Percentiles rank a stretch among this genome's conserved stretches.
These are phyloP conservation scores for Drosophila pallidifrons DNA, from an alignment of 1,140 invertebrate genomes.

Conservation along the genomic window DNA sequence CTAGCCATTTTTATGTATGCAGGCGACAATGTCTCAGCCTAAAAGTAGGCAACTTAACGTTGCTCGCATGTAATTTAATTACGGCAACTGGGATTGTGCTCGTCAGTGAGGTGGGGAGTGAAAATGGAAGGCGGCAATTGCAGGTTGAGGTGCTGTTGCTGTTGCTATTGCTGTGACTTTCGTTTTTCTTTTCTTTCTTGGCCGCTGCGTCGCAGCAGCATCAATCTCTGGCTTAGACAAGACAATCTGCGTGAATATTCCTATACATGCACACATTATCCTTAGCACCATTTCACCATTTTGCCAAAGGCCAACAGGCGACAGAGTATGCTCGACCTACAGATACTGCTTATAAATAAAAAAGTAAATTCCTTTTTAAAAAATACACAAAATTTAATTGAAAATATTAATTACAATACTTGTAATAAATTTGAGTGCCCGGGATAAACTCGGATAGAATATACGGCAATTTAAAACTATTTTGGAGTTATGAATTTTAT, in stretches of 20 bases:
- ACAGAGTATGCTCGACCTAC: not conserved
- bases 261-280: constrained; percentile 50
- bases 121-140: not conserved
- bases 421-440: too few species aligned
- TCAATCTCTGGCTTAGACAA: constrained; percentile 77
- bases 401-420: too few species aligned
- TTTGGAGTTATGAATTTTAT: too few species aligned
- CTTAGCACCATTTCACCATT: constrained; percentile 59
- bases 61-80: constrained; percentile 79
- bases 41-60: constrained; percentile 51
- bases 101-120: not conserved
- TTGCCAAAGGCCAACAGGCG: not conserved
- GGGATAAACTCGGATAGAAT: too few species aligned
- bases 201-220: constrained; percentile 38
- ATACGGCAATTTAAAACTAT: too few species aligned
- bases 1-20: constrained; percentile 38
- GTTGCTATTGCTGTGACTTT: not conserved
- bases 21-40: constrained; percentile 45
- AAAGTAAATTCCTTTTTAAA: too few species aligned
- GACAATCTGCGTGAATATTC: constrained; percentile 55
- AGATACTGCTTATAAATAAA: not conserved
- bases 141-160: not conserved
- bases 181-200: not conserved
- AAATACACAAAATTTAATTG: too few species aligned
- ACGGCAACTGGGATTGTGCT: constrained; percentile 63